Evolutionary conservation across 2,888 invertebrate genomes (phyloP), one percentile per base, ranked within the genome.

Genomic region (Latrodectus elegans): DNA sequence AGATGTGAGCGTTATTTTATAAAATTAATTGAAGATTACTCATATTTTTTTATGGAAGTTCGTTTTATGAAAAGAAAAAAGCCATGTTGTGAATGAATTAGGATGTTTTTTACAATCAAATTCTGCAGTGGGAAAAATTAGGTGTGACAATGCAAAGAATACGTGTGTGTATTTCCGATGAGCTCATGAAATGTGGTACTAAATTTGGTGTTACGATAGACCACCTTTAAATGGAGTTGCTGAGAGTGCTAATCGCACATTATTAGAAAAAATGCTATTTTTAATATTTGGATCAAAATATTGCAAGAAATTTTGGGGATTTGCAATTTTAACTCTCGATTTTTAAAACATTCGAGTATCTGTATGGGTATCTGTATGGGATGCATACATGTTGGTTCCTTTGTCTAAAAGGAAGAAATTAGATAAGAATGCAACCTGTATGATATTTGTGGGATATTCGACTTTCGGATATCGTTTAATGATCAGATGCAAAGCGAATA

Each of bases 171-270:
- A n/a, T n/a, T n/a, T n/a, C n/a, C n/a, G n/a, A 1, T 22, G 22
- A 80, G 15, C 65, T 82, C 14, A 26, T 79, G 26, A 17, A 75
- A 65, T 89, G 71, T 52, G 76, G 81, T 26, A 74, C 64, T 51
- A 78, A 38, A n/a, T 26, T 79, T 17, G 90, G 89, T 15, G 90
- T 90, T 10, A 15, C 52, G 8, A 85, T 89, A 64, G 75, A 89
- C 55, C 51, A 12, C 81, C 89, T 67, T 88, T 90, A 73, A 90
- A 89, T 76, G 90, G 89, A 53, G 84, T 90, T 8, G 86, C 90
- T 10, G 88, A 90, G 64, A 26, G 90, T 8, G 84, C 85, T 80
- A 90, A 90, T 65, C 52, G 89, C 12, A 90, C 89, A 8, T 53
- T 90, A 12, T 72, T 89, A n/a, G 90, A 90, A 67, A 88, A 83